Base-by-base conservation (phyloP, 2,797 vertebrate species). In the Lagorchestes hirsutus region DNA sequence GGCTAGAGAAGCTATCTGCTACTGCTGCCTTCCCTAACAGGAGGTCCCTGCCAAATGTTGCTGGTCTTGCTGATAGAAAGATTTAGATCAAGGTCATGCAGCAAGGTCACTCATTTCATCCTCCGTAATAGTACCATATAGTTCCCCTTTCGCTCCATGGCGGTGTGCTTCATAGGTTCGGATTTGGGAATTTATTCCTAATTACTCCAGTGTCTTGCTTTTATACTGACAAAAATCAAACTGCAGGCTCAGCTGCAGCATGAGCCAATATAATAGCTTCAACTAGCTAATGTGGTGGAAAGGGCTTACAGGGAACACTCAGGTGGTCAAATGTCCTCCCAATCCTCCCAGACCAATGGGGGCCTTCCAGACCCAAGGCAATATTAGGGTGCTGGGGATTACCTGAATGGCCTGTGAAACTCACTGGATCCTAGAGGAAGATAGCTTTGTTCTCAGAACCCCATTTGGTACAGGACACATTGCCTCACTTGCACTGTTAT, bases 41-140 rank as follows among this genome's bases (percentile, higher is more conserved):
- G 91, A 91, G 95, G 97, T 59, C 94, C 97, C 95, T 46, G 8
- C 93, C 97, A 97, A 97, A 98, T 96, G 95, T 58, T 93, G 54
- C 92, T 34, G 97, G 97, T 98, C 97, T 96, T 95, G 98, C 96
- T 97, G 97, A 98, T 95, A 96, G 97, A 97, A 98, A 98, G 97
- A 98, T 96, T 92, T 97, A 95, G 97, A 97, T 91, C 87, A 96
- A 98, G 98, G 98, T 98, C 97, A 97, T 98, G 95, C 95, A 94
- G 95, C 96, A 98, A 99, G 97, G 98, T 97, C 97, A 97, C 95
- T 97, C 54, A 91, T 98, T 97, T 96, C 93, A 92, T 98, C 97
- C 98, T 98, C 97, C 97, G 96, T 93, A 98, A 98, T 97, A 94
- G 62, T n/a, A 87, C 94, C 82, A 40, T 95, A 13, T 91, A 58